phyloP scores from a whole-genome alignment of 2,113 vertebrate genomes.

The Bufo gargarizans region DNA sequence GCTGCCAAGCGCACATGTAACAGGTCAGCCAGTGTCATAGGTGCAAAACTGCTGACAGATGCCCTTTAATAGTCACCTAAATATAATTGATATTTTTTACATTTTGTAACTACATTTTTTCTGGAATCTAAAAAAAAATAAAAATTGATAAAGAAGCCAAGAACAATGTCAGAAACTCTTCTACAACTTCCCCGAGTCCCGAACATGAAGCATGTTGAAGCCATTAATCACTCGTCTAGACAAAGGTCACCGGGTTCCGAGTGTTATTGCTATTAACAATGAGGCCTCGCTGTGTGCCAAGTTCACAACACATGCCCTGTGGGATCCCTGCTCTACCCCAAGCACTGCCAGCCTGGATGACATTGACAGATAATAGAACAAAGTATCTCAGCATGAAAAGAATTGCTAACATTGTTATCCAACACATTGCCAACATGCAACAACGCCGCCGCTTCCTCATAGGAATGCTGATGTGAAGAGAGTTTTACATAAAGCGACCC shows the following conservation, averaged over 20 bases:
- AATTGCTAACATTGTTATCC: conserved; percentile 43
- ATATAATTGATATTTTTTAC: too few species aligned
- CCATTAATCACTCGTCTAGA: conserved; percentile 27
- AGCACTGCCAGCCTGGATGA: conserved; percentile 40
- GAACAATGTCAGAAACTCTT: background rate
- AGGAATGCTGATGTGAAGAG: conserved; percentile 30
- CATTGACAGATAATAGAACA: conserved; percentile 41
- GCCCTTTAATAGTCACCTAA: too few species aligned
- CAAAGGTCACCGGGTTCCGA: conserved; percentile 26
- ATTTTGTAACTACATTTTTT: too few species aligned
- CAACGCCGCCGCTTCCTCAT: background rate
- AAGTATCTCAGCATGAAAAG: conserved; percentile 40
- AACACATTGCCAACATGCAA: conserved; percentile 30
- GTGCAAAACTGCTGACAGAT: too few species aligned
- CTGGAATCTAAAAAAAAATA: too few species aligned
- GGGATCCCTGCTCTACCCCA: conserved; percentile 21
- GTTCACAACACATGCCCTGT: conserved; percentile 40
- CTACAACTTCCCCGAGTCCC: background rate
- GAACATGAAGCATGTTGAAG: background rate
- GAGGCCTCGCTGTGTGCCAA: conserved; percentile 26
- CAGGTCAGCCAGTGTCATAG: too few species aligned
- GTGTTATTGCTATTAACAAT: conserved; percentile 22
- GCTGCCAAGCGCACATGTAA: too few species aligned
- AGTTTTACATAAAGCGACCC: conserved; percentile 3
- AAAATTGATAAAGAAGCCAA: background rate